phyloP scores from a whole-genome alignment of 2,113 vertebrate genomes.

The Equus quagga region DNA sequence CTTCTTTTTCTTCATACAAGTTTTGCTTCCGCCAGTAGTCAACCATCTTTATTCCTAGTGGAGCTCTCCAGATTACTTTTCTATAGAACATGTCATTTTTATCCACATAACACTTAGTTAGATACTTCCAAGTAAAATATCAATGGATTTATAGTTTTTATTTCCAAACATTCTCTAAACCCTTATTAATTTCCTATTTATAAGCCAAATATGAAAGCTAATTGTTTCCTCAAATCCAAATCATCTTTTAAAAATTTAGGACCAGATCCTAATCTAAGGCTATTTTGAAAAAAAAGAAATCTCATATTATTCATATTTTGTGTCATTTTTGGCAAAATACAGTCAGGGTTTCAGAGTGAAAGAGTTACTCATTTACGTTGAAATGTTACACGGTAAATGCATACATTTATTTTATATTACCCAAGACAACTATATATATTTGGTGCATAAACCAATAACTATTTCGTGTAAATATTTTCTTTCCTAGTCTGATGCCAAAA shows the following conservation, averaged over 20 bases:
- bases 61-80: background rate
- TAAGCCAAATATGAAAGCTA: background rate
- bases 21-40: background rate
- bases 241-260: background rate
- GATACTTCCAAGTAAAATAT: background rate
- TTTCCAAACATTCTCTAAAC: background rate
- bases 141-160: background rate
- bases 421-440: background rate
- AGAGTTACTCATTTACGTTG: background rate
- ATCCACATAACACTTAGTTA: background rate
- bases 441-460: background rate
- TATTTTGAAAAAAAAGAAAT: background rate
- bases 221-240: conserved; percentile 14
- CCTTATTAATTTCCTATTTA: background rate
- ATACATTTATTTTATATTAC: background rate
- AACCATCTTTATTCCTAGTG: background rate
- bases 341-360: background rate
- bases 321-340: background rate
- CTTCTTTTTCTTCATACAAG: background rate
- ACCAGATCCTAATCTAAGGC: background rate
- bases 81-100: background rate
- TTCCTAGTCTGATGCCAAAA: background rate
- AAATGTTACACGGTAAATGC: background rate
- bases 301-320: background rate
- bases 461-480: background rate